Base-by-base conservation (phyloP, 1,140 invertebrate species). In the Zaprionus davidi region DNA sequence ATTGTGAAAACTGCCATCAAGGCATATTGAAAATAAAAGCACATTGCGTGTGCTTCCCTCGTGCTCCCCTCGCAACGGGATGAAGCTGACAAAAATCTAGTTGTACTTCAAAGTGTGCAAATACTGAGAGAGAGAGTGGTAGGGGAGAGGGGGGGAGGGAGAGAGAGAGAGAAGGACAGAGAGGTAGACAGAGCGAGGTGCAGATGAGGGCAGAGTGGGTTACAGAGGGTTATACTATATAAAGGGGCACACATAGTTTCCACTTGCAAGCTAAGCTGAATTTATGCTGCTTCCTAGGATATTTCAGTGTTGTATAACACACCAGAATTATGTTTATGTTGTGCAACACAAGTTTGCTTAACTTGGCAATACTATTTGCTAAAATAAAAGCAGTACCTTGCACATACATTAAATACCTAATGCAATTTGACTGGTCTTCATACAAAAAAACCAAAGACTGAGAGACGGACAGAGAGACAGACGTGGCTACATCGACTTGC, bases 41-140 rank as follows among this genome's bases (percentile, higher is more conserved):
- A 46, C 6, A 46, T 46, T 46, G 41, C 41, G 41, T 46, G 41
- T 46, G 41, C 41, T 46, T 11, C 5, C 2, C 9, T 11, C 31
- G 9, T 34, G 9, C 31, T 11, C 0, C 31, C 31, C 31, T n/a
- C 41, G n/a, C 38, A 41, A 9, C n/a, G 7, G n/a, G 2, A 17
- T 0, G 41, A 46, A 46, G 41, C 41, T 46, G 41, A 46, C 41
- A 46, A 46, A 46, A 46, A 46, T 46, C 41, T 46, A 46, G 41
- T 46, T 46, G 41, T 17, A 46, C n/a, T 46, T 46, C 41, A 46
- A 46, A 46, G 41, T 44, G 38, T 44, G 41, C 41, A 44, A 41
- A 41, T 4, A 41, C 38, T 41, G 2, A 41, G 38, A 5, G 13
- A n/a, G 38, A 41, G 15, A n/a, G n/a, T 9, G n/a, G 7, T 5